Base-by-base conservation (phyloP, 2,113 vertebrate species). In the Phoenicopterus ruber region DNA sequence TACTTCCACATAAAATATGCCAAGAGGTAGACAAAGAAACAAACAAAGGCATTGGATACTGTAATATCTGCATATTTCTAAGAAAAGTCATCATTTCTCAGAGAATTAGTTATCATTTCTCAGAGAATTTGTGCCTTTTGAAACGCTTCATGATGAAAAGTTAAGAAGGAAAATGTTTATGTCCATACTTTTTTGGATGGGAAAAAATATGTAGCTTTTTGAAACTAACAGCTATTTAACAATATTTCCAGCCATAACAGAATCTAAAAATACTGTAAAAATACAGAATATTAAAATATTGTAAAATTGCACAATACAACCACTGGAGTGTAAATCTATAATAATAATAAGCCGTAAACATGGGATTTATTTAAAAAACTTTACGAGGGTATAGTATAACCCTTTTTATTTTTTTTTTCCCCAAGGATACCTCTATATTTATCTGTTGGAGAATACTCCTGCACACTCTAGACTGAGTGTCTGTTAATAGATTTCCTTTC, bases 371-470 rank as follows among this genome's bases (percentile, higher is more conserved):
- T 67, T 62, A 7, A 62, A 82, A 80, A 80, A 13, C 6, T 18
- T 34, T 38, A 16, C 26, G 82, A 57, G 15, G 20, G 5, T 58
- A 44, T 13, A 46, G 3, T 8, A 2, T 26, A 38, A 19, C 4
- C 7, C n/a, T n/a, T n/a, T n/a, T n/a, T n/a, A n/a, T n/a, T n/a
- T 4, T 24, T 8, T 12, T 38, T 16, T 14, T 4, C 6, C 31
- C 10, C 28, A 8, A 49, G 17, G 4, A 9, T 40, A 17, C 7
- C 7, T 69, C 5, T 57, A 2, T 46, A 34, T 54, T 32, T 77
- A 46, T 40, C 7, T 49, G 7, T 36, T 59, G 29, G 6, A 34
- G 28, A 90, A 63, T 40, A 67, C 5, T 3, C 2, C 6, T 76
- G 18, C 13, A 14, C 26, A n/a, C 14, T 57, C 57, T 52, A 14